A percentile compares a stretch with the other conserved stretches of the same genome.
phyloP scores from a whole-genome alignment of 1,140 invertebrate genomes.

The Centruroides vittatus region DNA sequence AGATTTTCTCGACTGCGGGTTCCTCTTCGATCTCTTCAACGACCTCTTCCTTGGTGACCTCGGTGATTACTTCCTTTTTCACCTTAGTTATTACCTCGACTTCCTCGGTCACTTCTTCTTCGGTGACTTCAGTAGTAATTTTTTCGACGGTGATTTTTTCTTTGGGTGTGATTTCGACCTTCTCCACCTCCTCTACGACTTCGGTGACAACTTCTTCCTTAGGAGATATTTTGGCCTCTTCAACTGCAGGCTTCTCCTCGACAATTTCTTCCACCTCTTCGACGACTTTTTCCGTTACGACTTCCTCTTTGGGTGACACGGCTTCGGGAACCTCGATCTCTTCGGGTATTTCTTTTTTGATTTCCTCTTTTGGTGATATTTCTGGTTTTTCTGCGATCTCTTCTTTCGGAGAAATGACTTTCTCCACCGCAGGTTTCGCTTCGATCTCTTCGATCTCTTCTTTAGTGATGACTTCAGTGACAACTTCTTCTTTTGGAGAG shows the following conservation, averaged over 20 bases:
- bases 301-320: no score
- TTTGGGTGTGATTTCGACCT: neutral
- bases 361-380: conserved; percentile 14
- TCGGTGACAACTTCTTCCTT: conserved; percentile 1
- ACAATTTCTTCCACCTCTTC: conserved; percentile 9
- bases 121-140: neutral
- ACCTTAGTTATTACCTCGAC: neutral
- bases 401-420: neutral
- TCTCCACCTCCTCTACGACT: neutral
- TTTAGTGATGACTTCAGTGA: neutral
- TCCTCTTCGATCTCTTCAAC: conserved; percentile 5
- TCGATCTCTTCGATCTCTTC: neutral
- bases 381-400: conserved; percentile 14
- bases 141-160: neutral
- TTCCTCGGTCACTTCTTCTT: neutral
- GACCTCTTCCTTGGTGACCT: conserved; percentile 13
- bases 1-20: conserved; percentile 16
- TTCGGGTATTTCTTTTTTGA: conserved; percentile 3
- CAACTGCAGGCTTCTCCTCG: conserved; percentile 1
- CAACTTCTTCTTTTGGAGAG: neutral
- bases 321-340: neutral
- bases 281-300: neutral
- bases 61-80: neutral
- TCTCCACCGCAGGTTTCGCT: no score
- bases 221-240: neutral